Evolutionary conservation across 2,797 vertebrate species (phyloP).

Genomic region (Peromyscus melanophrys): DNA sequence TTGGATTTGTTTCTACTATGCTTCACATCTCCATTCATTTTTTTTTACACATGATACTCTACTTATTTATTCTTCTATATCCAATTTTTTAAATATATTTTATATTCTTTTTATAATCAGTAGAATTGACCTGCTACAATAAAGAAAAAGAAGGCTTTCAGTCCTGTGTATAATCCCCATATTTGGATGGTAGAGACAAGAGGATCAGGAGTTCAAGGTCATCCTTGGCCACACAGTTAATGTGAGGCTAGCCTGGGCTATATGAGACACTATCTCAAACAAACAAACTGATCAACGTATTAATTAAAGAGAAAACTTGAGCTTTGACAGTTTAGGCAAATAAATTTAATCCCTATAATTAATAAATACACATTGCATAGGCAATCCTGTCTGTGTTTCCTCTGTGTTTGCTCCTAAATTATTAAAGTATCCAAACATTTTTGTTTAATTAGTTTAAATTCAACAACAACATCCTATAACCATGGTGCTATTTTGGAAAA

Average conservation of each 20-base stretch:
- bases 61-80: not conserved
- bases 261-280: not conserved
- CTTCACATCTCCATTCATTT: not conserved
- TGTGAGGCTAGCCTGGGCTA: not conserved
- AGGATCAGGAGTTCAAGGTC: not conserved
- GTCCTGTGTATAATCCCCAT: not conserved
- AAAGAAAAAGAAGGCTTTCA: not conserved
- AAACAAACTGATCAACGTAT: not conserved
- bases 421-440: constrained; percentile 36
- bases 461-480: constrained; percentile 17
- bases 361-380: not conserved
- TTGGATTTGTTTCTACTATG: not conserved
- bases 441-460: constrained; percentile 44
- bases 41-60: not conserved
- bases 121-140: not conserved
- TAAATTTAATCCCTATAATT: not conserved
- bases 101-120: not conserved
- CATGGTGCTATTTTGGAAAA: constrained; percentile 51
- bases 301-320: not conserved
- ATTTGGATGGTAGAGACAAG: not conserved
- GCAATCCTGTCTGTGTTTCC: constrained; percentile 47
- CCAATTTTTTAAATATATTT: too few relatives aligned
- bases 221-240: not conserved
- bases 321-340: constrained; percentile 39
- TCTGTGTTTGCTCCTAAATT: constrained; percentile 53